These are phyloP conservation scores for Serrognathus titanus DNA, from an alignment of 2,888 invertebrate genomes.

Conservation along the genomic window DNA sequence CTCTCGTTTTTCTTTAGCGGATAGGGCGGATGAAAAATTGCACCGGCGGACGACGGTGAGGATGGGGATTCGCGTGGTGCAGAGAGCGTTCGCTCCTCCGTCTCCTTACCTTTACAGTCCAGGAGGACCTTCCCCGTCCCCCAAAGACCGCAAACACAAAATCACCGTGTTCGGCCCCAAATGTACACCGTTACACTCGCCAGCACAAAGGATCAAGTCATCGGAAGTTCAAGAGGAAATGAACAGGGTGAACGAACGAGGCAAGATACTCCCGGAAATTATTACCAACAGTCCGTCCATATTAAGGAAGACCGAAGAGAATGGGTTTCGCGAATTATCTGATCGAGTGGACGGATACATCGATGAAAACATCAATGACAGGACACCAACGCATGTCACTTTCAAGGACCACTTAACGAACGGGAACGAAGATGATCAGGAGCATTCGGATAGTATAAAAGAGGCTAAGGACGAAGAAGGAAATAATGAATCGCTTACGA, in stretches of 20 bases:
- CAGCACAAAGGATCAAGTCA: slow-evolving; percentile 5
- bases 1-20: slow-evolving; percentile 56
- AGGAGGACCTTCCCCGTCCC: slow-evolving; percentile 21
- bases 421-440: slow-evolving; percentile 35
- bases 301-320: neutral
- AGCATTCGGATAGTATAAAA: slow-evolving; percentile 17
- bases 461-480: slow-evolving; percentile 7
- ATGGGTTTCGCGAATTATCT: slow-evolving; percentile 3
- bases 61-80: slow-evolving; percentile 83
- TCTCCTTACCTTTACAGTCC: slow-evolving; percentile 45
- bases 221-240: slow-evolving; percentile 20
- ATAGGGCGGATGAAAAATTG: slow-evolving; percentile 77
- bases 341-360: slow-evolving; percentile 16
- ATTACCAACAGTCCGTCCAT: neutral
- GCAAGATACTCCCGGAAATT: neutral
- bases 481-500: slow-evolving; percentile 38
- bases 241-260: slow-evolving; percentile 9
- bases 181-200: slow-evolving; percentile 36
- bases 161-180: slow-evolving; percentile 43
- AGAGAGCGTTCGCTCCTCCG: slow-evolving; percentile 54
- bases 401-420: slow-evolving; percentile 31
- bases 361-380: slow-evolving; percentile 20
- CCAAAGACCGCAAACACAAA: slow-evolving; percentile 26
- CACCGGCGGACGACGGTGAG: slow-evolving; percentile 75
- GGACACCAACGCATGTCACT: slow-evolving; percentile 29